Evolutionary conservation across 2,113 vertebrate species (phyloP).

Genomic region (Origma solitaria): DNA sequence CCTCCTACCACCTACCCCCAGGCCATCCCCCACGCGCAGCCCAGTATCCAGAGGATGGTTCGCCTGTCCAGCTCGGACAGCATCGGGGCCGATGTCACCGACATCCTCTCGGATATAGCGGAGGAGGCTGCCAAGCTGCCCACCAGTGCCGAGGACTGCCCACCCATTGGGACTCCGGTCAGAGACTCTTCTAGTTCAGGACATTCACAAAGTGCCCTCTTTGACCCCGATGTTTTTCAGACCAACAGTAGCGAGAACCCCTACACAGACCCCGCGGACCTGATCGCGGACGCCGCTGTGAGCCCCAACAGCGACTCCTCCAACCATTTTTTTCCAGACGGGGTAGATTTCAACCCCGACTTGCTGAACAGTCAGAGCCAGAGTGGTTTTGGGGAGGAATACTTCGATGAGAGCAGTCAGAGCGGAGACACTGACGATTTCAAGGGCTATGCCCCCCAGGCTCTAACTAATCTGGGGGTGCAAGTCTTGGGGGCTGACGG

Average conservation of each 20-base stretch:
- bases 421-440: constrained; percentile 91
- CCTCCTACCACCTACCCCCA: constrained; percentile 84
- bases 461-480: constrained; percentile 73
- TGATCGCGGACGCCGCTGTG: constrained; percentile 90
- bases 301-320: constrained; percentile 93
- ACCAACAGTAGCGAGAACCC: constrained; percentile 90
- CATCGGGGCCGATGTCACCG: constrained; percentile 93
- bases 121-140: constrained; percentile 90
- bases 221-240: constrained; percentile 95
- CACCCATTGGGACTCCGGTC: constrained; percentile 89
- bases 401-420: constrained; percentile 94
- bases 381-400: constrained; percentile 85
- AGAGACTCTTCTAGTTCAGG: constrained; percentile 95
- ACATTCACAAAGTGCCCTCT: constrained; percentile 91
- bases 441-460: constrained; percentile 86
- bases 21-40: constrained; percentile 73
- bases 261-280: constrained; percentile 90
- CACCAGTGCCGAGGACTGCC: constrained; percentile 82
- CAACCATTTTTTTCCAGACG: constrained; percentile 90
- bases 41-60: constrained; percentile 85
- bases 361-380: constrained; percentile 86
- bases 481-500: constrained; percentile 73
- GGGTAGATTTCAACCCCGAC: constrained; percentile 94
- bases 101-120: constrained; percentile 94
- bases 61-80: constrained; percentile 95